phyloP scores from a whole-genome alignment of 1,140 invertebrate genomes.

The Temnothorax nylanderi region DNA sequence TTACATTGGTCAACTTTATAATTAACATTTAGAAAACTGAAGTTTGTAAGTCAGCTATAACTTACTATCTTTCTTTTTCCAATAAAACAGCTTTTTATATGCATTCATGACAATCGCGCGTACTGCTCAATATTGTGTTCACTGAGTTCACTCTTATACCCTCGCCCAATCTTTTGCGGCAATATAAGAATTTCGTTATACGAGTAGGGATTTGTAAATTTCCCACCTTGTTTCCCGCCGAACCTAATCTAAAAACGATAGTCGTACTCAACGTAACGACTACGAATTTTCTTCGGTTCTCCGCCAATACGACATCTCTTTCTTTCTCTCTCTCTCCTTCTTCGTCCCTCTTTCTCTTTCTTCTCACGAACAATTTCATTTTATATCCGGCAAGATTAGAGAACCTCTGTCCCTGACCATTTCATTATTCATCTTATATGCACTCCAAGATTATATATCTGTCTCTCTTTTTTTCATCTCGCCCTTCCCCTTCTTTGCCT shows the following conservation, averaged over 20 bases:
- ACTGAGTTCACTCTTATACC: neutral
- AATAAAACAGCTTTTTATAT: slow-evolving; percentile 16
- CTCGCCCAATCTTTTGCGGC: neutral
- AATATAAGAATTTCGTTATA: slow-evolving; percentile 37
- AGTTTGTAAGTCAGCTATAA: neutral
- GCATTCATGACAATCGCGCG: neutral
- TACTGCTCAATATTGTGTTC: neutral
- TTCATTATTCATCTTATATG: slow-evolving; percentile 78
- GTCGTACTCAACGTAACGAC: slow-evolving; percentile 57
- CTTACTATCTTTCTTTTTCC: neutral
- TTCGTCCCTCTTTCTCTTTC: neutral
- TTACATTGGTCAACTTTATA: neutral
- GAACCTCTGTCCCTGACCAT: slow-evolving; percentile 73
- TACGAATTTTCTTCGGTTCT: slow-evolving; percentile 65
- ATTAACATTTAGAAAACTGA: neutral
- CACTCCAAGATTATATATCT: slow-evolving; percentile 62
- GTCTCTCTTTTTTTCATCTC: slow-evolving; percentile 26
- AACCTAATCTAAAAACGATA: slow-evolving; percentile 71
- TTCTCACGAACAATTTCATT: slow-evolving; percentile 63
- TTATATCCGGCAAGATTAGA: slow-evolving; percentile 74
- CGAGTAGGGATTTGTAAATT: neutral
- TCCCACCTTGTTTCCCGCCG: slow-evolving; percentile 17
- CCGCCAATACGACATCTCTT: slow-evolving; percentile 24
- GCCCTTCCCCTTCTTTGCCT: neutral
- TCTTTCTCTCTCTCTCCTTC: neutral